Percentiles rank a stretch among this genome's conserved stretches.
phyloP scores from a whole-genome alignment of 64 coral and sea anemone species.

The Trachythela sp. region DNA sequence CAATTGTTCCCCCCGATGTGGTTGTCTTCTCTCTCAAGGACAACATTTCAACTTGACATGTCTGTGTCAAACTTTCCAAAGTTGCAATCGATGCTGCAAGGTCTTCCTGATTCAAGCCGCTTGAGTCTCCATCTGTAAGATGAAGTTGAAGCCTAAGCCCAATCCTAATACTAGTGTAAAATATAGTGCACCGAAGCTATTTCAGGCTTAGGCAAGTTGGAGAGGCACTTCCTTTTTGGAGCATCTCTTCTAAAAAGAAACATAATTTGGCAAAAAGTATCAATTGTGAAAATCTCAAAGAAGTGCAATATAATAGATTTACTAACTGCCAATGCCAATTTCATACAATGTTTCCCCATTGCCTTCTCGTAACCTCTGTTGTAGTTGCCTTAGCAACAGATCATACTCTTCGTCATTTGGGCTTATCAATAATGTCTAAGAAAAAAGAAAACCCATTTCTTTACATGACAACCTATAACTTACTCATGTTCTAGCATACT shows the following conservation, averaged over 20 bases:
- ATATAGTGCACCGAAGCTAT: no score
- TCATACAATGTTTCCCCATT: constrained; percentile 94
- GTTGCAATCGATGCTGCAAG: constrained; percentile 79
- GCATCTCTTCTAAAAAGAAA: no score
- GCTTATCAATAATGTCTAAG: constrained; percentile 50
- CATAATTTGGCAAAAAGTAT: no score
- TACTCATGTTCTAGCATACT: no score
- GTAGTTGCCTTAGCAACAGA: constrained; percentile 60
- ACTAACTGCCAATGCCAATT: constrained; percentile 85
- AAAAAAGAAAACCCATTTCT: neutral
- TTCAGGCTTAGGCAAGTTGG: no score
- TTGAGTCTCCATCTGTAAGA: constrained; percentile 57
- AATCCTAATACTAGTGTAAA: neutral
- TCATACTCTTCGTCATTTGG: constrained; percentile 90
- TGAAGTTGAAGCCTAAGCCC: neutral
- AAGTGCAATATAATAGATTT: no score
- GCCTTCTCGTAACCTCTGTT: constrained; percentile 68
- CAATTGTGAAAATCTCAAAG: no score
- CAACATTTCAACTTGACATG: constrained; percentile 73
- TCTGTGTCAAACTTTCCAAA: constrained; percentile 51
- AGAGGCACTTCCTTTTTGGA: no score
- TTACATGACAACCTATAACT: no score
- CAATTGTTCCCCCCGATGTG: constrained; percentile 66
- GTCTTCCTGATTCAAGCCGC: constrained; percentile 77
- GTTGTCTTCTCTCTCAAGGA: constrained; percentile 71